A percentile compares a stretch with the other conserved stretches of the same genome.
Evolutionary conservation across 2,888 invertebrate genomes (phyloP).

Genomic region (Cremastinae sp.): DNA sequence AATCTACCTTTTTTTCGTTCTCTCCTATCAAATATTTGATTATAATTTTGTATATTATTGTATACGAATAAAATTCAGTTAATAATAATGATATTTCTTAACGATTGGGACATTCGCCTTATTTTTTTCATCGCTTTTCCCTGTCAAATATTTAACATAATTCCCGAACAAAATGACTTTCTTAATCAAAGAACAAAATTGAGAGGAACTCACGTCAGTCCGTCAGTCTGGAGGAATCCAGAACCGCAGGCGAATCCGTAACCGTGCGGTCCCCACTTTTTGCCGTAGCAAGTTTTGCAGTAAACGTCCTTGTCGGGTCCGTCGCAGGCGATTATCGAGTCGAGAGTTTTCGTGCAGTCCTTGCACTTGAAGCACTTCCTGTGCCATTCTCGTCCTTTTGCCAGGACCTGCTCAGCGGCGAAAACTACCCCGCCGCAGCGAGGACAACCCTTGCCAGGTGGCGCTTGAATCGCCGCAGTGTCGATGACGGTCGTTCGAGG

Average conservation of each 20-base stretch:
- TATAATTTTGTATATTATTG: too few species aligned
- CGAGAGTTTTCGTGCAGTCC: constrained; percentile 95
- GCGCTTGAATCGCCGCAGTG: constrained; percentile 89
- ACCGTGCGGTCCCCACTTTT: constrained; percentile 98
- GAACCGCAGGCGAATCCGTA: constrained; percentile 98
- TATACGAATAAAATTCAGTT: too few species aligned
- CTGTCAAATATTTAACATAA: too few species aligned
- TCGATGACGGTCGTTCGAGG: constrained; percentile 90
- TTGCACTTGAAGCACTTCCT: constrained; percentile 95
- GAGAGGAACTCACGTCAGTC: constrained; percentile 87
- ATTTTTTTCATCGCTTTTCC: background rate
- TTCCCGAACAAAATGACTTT: too few species aligned
- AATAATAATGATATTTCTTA: too few species aligned
- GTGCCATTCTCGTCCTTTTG: constrained; percentile 95
- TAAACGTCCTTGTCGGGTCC: constrained; percentile 96
- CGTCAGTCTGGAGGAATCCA: constrained; percentile 95
- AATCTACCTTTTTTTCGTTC: too few species aligned
- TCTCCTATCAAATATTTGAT: too few species aligned
- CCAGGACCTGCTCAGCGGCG: constrained; percentile 96
- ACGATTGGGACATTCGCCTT: too few species aligned
- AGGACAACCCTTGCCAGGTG: constrained; percentile 93
- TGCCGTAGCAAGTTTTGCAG: constrained; percentile 98
- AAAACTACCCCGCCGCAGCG: constrained; percentile 95
- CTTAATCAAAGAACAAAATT: background rate
- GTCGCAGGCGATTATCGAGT: constrained; percentile 97